These are phyloP conservation scores for Brachystomella parvula DNA, from an alignment of 1,140 invertebrate genomes.

Conservation along the genomic window DNA sequence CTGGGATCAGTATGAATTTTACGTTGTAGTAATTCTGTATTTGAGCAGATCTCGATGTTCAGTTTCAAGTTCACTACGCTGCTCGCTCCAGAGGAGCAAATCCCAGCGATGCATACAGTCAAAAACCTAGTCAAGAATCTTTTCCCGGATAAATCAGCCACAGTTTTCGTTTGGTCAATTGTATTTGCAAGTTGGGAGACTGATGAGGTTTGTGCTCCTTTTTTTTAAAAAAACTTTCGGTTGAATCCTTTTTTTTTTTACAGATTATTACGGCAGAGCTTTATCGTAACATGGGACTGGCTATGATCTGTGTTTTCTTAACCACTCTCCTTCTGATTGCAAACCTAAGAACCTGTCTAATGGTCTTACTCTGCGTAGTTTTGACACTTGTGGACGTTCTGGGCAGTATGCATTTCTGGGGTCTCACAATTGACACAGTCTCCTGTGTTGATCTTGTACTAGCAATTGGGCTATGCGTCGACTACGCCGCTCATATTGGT, in stretches of 20 bases:
- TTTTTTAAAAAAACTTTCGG: background rate
- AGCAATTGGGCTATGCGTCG: conserved; percentile 78
- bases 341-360: conserved; percentile 60
- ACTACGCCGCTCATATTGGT: conserved; percentile 82
- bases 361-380: conserved; percentile 44
- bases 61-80: conserved; percentile 56
- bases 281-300: conserved; percentile 67
- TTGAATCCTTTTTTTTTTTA: background rate
- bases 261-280: conserved; percentile 63
- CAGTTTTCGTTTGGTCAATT: conserved; percentile 59
- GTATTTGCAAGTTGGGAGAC: conserved; percentile 66
- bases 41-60: conserved; percentile 48
- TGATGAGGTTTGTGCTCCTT: conserved; percentile 52
- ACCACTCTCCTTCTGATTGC: conserved; percentile 71
- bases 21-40: conserved; percentile 5
- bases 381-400: conserved; percentile 62
- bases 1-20: background rate
- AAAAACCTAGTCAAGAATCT: conserved; percentile 53
- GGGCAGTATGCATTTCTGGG: conserved; percentile 74
- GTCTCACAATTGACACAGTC: conserved; percentile 73
- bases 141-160: conserved; percentile 49
- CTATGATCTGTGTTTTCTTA: conserved; percentile 68
- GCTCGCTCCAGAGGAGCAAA: conserved; percentile 54
- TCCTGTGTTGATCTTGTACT: conserved; percentile 74
- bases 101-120: conserved; percentile 63